Base-by-base conservation (phyloP, 2,113 vertebrate genomes). In the Nibea albiflora region DNA sequence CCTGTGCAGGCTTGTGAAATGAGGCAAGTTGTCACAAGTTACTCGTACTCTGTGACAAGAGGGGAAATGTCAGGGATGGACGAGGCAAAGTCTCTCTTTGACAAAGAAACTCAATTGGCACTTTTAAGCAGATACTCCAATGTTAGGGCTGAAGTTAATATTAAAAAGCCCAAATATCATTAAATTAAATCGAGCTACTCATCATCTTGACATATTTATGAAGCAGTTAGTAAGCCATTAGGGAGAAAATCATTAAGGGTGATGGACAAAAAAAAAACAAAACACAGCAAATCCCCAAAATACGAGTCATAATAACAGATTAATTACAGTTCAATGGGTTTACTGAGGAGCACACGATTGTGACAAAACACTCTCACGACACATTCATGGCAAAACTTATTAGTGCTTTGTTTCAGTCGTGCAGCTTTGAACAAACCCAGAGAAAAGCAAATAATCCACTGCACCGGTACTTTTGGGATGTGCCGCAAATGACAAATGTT, bases 21-120 rank as follows among this genome's bases (percentile, higher is more conserved):
- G 90, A 92, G 68, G 76, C 31, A 61, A 44, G 50, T 85, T 86
- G 92, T 92, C 89, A 88, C 88, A 92, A 90, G 92, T 86, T 75
- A 49, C 28, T 81, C 54, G 66, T 42, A 83, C 91, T 90, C 63
- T 93, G 90, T 91, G 92, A 93, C 91, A 92, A 85, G 70, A 64
- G 24, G 73, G 84, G 39, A 61, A 53, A 82, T 89, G 89, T 88
- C 70, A 79, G 78, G 76, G 72, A 85, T 65, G 69, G 73, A 70
- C 46, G 19, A 74, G 63, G 84, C 24, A 73, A 73, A 42, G 11
- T 80, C 68, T 84, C 67, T 86, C 73, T 85, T 84, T 88, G 87
- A 87, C 80, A 75, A 63, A 67, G 17, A 72, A 60, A 73, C 20
- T 62, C 20, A 16, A 6, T 54, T n/a, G 19, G n/a, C 11, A 28